Evolutionary conservation across 2,113 vertebrate species (phyloP), one percentile per base, ranked within the genome.

Genomic region (Myiopsitta monachus): DNA sequence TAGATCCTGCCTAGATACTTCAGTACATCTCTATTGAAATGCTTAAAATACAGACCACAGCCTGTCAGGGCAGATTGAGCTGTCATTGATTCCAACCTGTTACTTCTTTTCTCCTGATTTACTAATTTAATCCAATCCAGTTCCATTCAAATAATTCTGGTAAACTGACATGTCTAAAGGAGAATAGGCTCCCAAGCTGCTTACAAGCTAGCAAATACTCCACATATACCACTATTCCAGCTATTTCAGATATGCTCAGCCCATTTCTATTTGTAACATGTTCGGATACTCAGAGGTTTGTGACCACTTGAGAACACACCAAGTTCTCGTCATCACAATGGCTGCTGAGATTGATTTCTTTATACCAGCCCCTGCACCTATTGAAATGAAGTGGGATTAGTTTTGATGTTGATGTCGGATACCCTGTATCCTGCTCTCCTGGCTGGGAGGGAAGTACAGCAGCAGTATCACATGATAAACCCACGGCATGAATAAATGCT

Each of bases 401-500:
- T 41, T 52, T 54, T 68, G 76, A 36, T 64, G 85, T 2, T 62
- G 76, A 69, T 61, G 95, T 88, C 1, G 1, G 83, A 69, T n/a
- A 52, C 55, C 43, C 76, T 57, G 43, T 46, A 74, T 43, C 49
- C 62, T 84, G 41, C 66, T 87, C 44, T 85, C 31, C 33, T 63
- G 28, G 10, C 52, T 82, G 62, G 28, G n/a, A 91, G 76, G 69
- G 57, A 94, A 70, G 67, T 33, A 59, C 67, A 86, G 77, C 77
- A 84, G 86, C 77, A 69, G 73, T 24, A 62, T 22, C 88, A 66
- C 36, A 43, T 5, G 52, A 87, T 61, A 89, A 94, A 87, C 44
- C 52, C 41, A 63, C 28, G 10, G 88, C 83, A 52, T 18, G 88
- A 94, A 95, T 85, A 91, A 96, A 92, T 1, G 88, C 70, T 94